These are phyloP conservation scores for Mystacides longicornis DNA, from an alignment of 2,888 invertebrate genomes.

Conservation along the genomic window DNA sequence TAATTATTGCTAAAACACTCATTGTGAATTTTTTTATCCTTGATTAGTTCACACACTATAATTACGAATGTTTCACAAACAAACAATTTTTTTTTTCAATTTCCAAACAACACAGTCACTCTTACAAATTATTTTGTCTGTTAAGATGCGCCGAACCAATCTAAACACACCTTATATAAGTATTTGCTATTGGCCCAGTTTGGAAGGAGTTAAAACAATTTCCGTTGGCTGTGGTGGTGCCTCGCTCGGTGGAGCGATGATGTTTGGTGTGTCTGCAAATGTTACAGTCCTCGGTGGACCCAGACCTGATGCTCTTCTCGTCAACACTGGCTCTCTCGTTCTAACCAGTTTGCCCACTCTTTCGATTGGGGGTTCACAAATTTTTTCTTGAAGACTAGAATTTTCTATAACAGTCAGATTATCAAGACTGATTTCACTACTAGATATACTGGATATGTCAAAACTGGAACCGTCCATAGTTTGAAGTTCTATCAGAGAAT, in stretches of 20 bases:
- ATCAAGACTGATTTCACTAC: slow-evolving; percentile 39
- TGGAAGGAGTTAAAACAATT: slow-evolving; percentile 57
- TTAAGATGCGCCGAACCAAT: too few species aligned
- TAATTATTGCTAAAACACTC: neutral
- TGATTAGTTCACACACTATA: neutral
- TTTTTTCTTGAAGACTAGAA: slow-evolving; percentile 24
- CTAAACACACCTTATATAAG: slow-evolving; percentile 12
- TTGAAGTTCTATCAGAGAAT: slow-evolving; percentile 40
- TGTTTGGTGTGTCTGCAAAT: slow-evolving; percentile 27
- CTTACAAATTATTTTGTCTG: too few species aligned
- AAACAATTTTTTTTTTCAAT: neutral
- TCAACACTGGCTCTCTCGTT: slow-evolving; percentile 32
- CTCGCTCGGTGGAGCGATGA: slow-evolving; percentile 38
- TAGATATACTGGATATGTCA: slow-evolving; percentile 45
- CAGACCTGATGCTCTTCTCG: slow-evolving; percentile 11
- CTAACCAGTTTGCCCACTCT: slow-evolving; percentile 31
- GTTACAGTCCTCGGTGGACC: slow-evolving; percentile 22
- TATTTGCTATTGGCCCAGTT: slow-evolving; percentile 48
- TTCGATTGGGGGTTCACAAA: slow-evolving; percentile 20
- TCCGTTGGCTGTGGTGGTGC: slow-evolving; percentile 51
- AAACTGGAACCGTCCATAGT: slow-evolving; percentile 43
- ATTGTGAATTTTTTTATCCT: neutral
- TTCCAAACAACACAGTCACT: too few species aligned
- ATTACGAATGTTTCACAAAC: neutral
- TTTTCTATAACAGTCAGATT: slow-evolving; percentile 30